Evolutionary conservation across 2,888 invertebrate genomes (phyloP).

Genomic region (Muschampia plurimacula): DNA sequence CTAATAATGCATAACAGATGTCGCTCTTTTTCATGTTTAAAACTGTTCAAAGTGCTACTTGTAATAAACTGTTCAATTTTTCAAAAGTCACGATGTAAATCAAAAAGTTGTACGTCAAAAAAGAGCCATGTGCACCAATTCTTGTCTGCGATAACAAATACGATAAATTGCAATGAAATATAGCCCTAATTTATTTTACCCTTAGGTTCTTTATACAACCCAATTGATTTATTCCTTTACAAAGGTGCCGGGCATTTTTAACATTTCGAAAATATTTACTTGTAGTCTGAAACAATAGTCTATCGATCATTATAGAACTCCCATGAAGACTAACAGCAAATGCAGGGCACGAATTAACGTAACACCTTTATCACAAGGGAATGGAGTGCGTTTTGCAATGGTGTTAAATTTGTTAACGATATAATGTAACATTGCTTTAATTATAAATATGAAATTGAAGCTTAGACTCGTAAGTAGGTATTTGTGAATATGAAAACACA

Average conservation of each 20-base stretch:
- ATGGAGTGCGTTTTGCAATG: neutral
- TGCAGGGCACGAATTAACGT: neutral
- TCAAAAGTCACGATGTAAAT: no score
- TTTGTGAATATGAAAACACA: neutral
- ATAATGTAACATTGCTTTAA: neutral
- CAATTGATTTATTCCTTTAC: slow-evolving; percentile 9
- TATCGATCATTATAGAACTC: slow-evolving; percentile 37
- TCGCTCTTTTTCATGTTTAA: no score
- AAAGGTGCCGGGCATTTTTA: slow-evolving; percentile 25
- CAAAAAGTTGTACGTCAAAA: no score
- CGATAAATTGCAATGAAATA: neutral
- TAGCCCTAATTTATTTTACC: neutral
- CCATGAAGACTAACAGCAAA: slow-evolving; percentile 20
- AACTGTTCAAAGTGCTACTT: no score
- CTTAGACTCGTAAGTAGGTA: neutral
- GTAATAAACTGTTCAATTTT: no score
- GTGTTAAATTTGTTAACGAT: neutral
- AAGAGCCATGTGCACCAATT: neutral
- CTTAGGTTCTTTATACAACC: neutral
- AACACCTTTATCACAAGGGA: neutral
- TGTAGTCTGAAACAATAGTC: slow-evolving; percentile 32
- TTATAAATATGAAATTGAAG: slow-evolving; percentile 4
- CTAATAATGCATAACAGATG: no score
- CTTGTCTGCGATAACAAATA: neutral
- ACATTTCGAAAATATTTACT: slow-evolving; percentile 29